These are phyloP conservation scores for Leontocebus nigricollis DNA, from an alignment of 2,797 vertebrate genomes.

Conservation along the genomic window DNA sequence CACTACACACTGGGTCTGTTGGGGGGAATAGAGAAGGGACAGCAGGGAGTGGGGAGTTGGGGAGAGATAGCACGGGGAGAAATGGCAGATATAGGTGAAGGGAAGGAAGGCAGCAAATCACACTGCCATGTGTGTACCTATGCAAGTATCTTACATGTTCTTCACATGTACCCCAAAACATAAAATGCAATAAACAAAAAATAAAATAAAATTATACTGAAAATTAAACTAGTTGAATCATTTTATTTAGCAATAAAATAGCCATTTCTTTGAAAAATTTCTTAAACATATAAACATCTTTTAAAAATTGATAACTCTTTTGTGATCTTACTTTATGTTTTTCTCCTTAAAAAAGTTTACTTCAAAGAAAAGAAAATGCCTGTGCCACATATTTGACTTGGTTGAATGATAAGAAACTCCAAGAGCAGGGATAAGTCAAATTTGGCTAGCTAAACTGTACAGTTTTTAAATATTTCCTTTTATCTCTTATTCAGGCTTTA, in stretches of 20 bases:
- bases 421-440: not conserved
- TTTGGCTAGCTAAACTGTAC: not conserved
- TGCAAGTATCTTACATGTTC: too few species aligned
- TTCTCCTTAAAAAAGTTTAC: not conserved
- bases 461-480: not conserved
- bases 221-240: not conserved
- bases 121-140: too few species aligned
- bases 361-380: not conserved
- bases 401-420: not conserved
- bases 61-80: too few species aligned
- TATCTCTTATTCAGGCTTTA: constrained; percentile 78
- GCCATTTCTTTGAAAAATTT: not conserved
- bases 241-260: constrained; percentile 38
- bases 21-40: too few species aligned
- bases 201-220: not conserved
- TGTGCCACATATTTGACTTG: not conserved
- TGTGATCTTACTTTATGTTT: not conserved
- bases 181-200: too few species aligned
- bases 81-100: too few species aligned
- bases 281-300: not conserved
- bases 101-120: too few species aligned
- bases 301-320: not conserved
- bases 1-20: too few species aligned
- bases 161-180: too few species aligned
- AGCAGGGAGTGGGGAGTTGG: too few species aligned